Conservation (phyloP, 2,888 invertebrate genomes). For the Papilio demoleus region DNA sequence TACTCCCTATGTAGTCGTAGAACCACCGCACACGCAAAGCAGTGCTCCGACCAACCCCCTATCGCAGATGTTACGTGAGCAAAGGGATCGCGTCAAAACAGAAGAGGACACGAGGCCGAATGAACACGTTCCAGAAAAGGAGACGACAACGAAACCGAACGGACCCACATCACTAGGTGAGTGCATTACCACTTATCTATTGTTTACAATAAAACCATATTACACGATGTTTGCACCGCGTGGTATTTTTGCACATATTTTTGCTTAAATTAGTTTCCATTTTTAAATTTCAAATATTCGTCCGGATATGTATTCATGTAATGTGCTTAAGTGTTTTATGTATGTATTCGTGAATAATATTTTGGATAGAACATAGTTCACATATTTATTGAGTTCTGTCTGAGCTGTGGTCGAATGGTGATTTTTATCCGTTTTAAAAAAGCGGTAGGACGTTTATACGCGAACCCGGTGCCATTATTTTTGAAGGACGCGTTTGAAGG, state of each 20-base stretch:
- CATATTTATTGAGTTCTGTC: neutral
- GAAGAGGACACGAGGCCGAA: constrained; percentile 61
- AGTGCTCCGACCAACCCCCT: constrained; percentile 50
- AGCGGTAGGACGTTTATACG: neutral
- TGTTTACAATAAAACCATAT: neutral
- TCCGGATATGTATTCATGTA: neutral
- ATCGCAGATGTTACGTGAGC: constrained; percentile 66
- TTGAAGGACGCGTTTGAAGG: constrained; percentile 1
- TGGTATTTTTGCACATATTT: constrained; percentile 1
- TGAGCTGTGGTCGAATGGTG: neutral
- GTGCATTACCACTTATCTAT: constrained; percentile 45
- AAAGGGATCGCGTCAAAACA: constrained; percentile 59
- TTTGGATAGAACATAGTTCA: neutral
- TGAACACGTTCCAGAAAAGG: constrained; percentile 52
- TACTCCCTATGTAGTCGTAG: constrained; percentile 38
- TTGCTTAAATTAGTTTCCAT: neutral
- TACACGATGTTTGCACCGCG: neutral
- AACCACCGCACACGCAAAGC: constrained; percentile 37
- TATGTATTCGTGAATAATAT: neutral
- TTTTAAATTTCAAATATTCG: neutral
- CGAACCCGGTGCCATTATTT: neutral
- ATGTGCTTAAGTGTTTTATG: neutral
- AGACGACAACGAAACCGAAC: constrained; percentile 54
- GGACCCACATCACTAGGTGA: constrained; percentile 63
- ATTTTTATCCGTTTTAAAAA: neutral